Evolutionary conservation across 2,113 vertebrate species (phyloP).

Genomic region (Elephas maximus): DNA sequence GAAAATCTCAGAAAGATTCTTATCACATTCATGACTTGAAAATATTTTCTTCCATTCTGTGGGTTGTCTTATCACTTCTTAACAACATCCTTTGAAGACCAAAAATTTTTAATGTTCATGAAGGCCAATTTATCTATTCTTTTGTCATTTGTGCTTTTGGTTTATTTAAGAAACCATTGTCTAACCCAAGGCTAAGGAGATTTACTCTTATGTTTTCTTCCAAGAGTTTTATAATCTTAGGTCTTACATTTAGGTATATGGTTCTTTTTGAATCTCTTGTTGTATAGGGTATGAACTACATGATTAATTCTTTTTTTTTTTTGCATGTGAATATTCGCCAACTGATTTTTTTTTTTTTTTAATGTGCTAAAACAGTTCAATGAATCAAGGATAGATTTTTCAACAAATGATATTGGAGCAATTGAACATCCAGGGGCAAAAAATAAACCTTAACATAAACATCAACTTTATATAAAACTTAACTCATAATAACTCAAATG

Average conservation of each 20-base stretch:
- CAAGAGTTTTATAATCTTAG: no score
- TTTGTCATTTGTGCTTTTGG: no score
- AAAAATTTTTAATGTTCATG: background rate
- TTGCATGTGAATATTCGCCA: background rate
- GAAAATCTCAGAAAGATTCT: no score
- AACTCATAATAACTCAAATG: background rate
- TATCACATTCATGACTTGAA: no score
- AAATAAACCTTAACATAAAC: background rate
- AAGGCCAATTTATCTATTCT: background rate
- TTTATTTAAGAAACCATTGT: no score
- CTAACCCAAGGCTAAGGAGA: no score
- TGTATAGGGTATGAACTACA: background rate
- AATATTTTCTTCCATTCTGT: no score
- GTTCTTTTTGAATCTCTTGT: constrained; percentile 15
- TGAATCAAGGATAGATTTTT: background rate
- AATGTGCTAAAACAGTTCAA: background rate
- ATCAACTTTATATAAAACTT: background rate
- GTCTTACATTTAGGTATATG: background rate
- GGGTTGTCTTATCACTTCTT: background rate
- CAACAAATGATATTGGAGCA: background rate
- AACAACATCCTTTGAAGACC: background rate
- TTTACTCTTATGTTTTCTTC: no score
- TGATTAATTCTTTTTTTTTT: background rate
- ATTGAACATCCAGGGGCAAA: background rate
- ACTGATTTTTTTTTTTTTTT: background rate